Percentiles rank a stretch among this genome's conserved stretches.
Evolutionary conservation across 1,140 invertebrate genomes (phyloP).

Genomic region (Chrysomallon squamiferum): DNA sequence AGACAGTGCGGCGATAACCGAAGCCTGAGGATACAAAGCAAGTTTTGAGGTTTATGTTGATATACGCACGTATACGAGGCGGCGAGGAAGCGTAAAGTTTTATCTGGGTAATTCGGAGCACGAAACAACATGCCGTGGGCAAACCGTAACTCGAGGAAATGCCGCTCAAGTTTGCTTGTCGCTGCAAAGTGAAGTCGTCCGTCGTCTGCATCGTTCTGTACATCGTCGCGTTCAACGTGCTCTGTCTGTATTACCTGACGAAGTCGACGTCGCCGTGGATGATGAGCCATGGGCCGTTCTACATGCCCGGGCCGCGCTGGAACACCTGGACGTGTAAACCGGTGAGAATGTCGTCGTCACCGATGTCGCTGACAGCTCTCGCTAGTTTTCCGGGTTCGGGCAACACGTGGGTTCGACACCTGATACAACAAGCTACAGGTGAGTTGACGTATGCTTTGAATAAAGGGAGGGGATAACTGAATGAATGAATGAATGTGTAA

Average conservation of each 20-base stretch:
- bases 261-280: slow-evolving; percentile 2
- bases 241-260: slow-evolving; percentile 1
- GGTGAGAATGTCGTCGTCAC: neutral
- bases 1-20: too few relatives aligned
- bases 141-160: too few relatives aligned
- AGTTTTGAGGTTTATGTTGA: too few relatives aligned
- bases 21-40: too few relatives aligned
- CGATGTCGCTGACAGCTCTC: slow-evolving; percentile 36
- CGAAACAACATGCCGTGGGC: too few relatives aligned
- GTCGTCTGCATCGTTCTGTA: neutral
- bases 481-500: neutral
- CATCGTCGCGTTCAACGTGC: neutral
- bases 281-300: neutral
- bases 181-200: neutral
- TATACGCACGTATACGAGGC: too few relatives aligned
- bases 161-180: too few relatives aligned
- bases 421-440: slow-evolving; percentile 49
- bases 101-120: too few relatives aligned
- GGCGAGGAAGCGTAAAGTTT: too few relatives aligned
- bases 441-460: neutral
- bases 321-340: neutral
- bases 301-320: neutral
- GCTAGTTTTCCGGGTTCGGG: slow-evolving; percentile 49
- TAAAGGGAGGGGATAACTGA: neutral
- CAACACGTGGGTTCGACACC: slow-evolving; percentile 47